These are phyloP conservation scores for Laticauda colubrina DNA, from an alignment of 2,113 vertebrate species.

Conservation along the genomic window DNA sequence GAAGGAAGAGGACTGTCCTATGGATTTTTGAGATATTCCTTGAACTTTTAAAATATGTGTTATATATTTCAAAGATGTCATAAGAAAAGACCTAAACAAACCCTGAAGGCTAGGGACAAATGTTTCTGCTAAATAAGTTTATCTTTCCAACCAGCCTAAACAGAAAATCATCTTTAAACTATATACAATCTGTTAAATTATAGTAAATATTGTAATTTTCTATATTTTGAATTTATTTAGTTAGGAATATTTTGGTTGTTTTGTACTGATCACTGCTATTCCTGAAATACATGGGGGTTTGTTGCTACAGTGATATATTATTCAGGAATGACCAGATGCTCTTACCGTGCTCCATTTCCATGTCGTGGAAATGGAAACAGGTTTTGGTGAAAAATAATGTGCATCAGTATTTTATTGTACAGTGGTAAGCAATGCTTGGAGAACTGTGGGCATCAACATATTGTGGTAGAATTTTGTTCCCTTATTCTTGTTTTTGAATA, in stretches of 20 bases:
- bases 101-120: not conserved
- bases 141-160: not conserved
- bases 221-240: not conserved
- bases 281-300: not conserved
- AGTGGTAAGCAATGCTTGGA: not conserved
- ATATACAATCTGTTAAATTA: not conserved
- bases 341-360: not conserved
- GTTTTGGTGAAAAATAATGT: not conserved
- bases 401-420: not conserved
- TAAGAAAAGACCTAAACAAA: not conserved
- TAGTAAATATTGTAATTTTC: not conserved
- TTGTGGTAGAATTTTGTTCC: not conserved
- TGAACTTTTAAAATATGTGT: not conserved
- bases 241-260: not conserved
- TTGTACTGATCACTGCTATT: not conserved
- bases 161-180: not conserved
- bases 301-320: slow-evolving; percentile 9
- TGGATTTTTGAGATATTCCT: not conserved
- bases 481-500: not conserved
- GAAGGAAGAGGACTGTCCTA: not conserved
- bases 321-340: slow-evolving; percentile 9
- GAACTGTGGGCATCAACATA: not conserved
- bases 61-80: not conserved
- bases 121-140: not conserved
- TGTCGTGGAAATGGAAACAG: not conserved